Evolutionary conservation across 2,113 vertebrate genomes (phyloP), one percentile per base, ranked within the genome.

Genomic region (Gymnarchus niloticus): DNA sequence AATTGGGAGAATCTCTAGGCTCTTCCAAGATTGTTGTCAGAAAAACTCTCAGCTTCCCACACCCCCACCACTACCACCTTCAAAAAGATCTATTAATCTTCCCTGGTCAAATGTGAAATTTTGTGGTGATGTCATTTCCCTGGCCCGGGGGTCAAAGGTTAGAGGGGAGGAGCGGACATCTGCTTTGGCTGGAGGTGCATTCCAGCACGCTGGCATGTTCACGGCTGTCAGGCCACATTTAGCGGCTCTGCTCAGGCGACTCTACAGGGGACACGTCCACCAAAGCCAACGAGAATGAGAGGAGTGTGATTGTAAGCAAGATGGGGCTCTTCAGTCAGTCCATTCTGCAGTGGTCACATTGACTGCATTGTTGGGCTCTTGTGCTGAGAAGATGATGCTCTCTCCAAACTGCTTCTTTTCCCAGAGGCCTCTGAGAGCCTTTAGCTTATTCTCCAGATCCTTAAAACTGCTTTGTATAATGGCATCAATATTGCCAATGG

Each of bases 191-290:
- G 90, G 91, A 89, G 85, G 52, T 92, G 91, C 93, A 91, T 93
- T 93, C 91, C 93, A 92, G 88, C 88, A 88, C 90, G 87, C 85
- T 93, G 91, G 90, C 91, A 93, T 93, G 93, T 94, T 85, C 91
- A 94, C 89, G 92, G 90, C 90, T 94, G 92, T 95, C 93, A 92
- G 91, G 76, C 85, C 88, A 83, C 89, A 91, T 95, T 94, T 90
- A 90, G 86, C 44, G 21, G 4, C 49, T 17, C 87, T 69, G 77
- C 37, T 83, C 51, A 33, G 28, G 8, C 82, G 41, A 56, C 59
- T 44, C 51, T 28, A 25, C 4, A 25, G 56, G 54, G 33, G 6
- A 46, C 7, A 4, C 49, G 6, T 81, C 83, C 21, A 46, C 82
- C 41, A 17, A n/a, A 46, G 56, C 56, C 23, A 6, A 23, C 41